Evolutionary conservation across 2,797 vertebrate species (phyloP).

Genomic region (Silurus aristotelis): DNA sequence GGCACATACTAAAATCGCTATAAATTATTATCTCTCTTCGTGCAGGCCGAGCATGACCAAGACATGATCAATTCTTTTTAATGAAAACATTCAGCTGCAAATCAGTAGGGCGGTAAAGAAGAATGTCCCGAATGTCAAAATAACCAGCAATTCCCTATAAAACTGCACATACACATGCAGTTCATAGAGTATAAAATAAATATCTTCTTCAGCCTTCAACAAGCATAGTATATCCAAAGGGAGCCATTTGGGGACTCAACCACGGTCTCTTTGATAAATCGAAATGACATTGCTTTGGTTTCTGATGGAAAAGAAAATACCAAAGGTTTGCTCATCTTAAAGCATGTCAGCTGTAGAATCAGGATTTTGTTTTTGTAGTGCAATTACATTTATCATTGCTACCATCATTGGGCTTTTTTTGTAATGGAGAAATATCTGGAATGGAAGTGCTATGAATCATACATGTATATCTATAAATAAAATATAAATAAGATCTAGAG

Average conservation of each 20-base stretch:
- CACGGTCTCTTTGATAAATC: not conserved
- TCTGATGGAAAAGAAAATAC: not conserved
- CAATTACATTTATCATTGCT: not conserved
- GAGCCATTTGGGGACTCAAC: not conserved
- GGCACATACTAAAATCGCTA: constrained; percentile 35
- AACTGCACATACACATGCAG: not conserved
- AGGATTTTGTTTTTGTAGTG: not conserved
- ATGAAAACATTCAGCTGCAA: constrained; percentile 64
- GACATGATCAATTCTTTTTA: constrained; percentile 63
- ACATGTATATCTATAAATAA: not conserved
- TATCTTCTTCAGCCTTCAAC: not conserved
- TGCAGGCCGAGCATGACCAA: constrained; percentile 53
- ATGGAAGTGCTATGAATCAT: not conserved
- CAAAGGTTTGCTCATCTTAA: not conserved
- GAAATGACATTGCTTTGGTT: not conserved
- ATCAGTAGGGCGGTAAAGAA: constrained; percentile 50
- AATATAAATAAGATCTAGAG: too few species aligned
- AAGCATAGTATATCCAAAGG: not conserved
- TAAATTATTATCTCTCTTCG: constrained; percentile 43
- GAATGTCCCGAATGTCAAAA: not conserved
- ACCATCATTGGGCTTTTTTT: not conserved
- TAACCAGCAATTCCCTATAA: not conserved
- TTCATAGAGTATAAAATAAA: not conserved
- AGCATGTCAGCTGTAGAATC: not conserved
- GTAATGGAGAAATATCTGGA: not conserved